Base-by-base conservation (phyloP, 1,140 invertebrate species). In the Branchinecta lynchi region DNA sequence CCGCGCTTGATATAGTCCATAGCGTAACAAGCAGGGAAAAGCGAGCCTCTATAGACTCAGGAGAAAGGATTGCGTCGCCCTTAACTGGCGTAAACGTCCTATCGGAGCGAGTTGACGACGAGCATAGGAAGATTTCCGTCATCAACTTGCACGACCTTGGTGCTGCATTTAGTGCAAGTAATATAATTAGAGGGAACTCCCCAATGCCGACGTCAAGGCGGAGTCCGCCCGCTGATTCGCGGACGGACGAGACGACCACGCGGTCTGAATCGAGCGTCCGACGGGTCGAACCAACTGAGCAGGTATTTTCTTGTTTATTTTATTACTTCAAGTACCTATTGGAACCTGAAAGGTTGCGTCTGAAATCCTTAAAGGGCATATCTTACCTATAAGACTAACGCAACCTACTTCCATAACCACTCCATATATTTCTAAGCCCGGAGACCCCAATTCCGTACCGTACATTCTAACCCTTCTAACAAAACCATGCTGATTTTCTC, bases 121-220 rank as follows among this genome's bases (percentile, higher is more conserved):
- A 75, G 43, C 69, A 72, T 65, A 72, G 75, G 45, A 76, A 76
- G 67, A 72, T 74, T 21, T 75, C 75, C 12, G 74, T 76, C 17
- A 76, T 76, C 32, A 74, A 73, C 66, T 43, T 76, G 43, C 73
- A 73, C 46, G 76, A 76, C 70, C 69, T 76, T 32, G 72, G 73
- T 65, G 72, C 76, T 12, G 75, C 73, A n/a, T 74, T 74, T 66
- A 73, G 71, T n/a, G 73, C 71, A 10, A 70, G 72, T 8, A 73
- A 71, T 66, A 15, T 68, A 21, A 65, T 60, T 6, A 60, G 51
- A 20, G 17, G 51, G 12, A 15, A 12, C 12, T 60, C 51, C 12
- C 51, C 51, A 3, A 60, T 72, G 45, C 69, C 69, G 7, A 67
- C 69, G 12, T 20, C n/a, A 12, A 45, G 15, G 17, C 9, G 45